Evolutionary conservation across 2,113 vertebrate genomes (phyloP).

Genomic region (Semnopithecus entellus): DNA sequence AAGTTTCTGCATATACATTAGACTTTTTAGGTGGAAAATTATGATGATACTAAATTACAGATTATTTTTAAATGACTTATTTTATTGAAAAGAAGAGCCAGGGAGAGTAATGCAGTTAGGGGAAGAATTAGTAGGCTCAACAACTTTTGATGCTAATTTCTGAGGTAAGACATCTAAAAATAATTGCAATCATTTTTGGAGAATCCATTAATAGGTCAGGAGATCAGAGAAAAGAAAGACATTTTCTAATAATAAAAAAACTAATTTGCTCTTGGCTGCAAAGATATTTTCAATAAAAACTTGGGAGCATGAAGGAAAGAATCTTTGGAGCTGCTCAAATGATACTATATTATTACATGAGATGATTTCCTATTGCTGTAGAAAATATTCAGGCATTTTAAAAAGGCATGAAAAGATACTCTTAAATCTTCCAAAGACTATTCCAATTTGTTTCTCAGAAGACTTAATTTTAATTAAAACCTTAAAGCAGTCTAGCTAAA

Average conservation of each 20-base stretch:
- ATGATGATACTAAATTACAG: background rate
- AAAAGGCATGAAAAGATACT: background rate
- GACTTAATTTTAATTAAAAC: conserved; percentile 51
- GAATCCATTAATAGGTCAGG: conserved; percentile 50
- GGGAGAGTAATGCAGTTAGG: background rate
- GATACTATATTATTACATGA: background rate
- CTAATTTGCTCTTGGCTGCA: conserved; percentile 61
- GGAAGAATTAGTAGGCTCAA: background rate
- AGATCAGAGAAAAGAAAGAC: conserved; percentile 54
- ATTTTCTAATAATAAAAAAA: conserved; percentile 58
- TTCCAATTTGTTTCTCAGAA: conserved; percentile 40
- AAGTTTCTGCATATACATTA: background rate
- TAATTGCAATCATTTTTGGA: conserved; percentile 34
- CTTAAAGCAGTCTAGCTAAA: background rate
- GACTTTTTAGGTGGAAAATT: background rate
- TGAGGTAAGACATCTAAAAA: conserved; percentile 43
- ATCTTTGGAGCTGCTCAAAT: background rate
- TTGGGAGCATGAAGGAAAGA: background rate
- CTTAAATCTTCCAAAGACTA: background rate
- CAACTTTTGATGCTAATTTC: conserved; percentile 21
- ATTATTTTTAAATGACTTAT: conserved; percentile 32
- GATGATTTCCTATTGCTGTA: background rate
- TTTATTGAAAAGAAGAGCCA: conserved; percentile 1
- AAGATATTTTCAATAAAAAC: conserved; percentile 54
- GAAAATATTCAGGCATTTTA: conserved; percentile 40